A percentile compares a stretch with the other conserved stretches of the same genome.
Evolutionary conservation across 2,113 vertebrate genomes (phyloP).

Genomic region (Onychorhynchus coronatus): DNA sequence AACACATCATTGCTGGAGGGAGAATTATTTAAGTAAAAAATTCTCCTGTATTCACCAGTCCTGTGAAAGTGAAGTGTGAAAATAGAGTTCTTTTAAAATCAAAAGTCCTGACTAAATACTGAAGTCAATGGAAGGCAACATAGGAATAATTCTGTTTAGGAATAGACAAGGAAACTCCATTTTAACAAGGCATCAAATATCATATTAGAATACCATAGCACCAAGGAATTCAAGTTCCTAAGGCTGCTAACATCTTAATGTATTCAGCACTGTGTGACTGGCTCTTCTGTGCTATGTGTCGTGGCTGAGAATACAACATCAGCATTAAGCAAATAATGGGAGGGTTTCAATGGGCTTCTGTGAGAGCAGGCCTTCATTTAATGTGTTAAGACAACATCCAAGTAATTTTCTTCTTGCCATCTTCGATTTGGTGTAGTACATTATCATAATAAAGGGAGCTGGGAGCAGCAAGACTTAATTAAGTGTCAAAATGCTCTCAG

Average conservation of each 20-base stretch:
- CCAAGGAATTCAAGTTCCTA: neutral
- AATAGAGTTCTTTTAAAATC: neutral
- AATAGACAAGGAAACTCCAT: neutral
- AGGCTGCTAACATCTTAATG: neutral
- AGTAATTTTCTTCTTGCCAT: slow-evolving; percentile 20
- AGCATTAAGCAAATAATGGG: neutral
- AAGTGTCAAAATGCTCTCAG: slow-evolving; percentile 15
- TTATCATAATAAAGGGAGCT: slow-evolving; percentile 42
- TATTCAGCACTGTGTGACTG: neutral
- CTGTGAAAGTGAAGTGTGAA: neutral
- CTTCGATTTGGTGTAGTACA: neutral
- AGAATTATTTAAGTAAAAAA: neutral
- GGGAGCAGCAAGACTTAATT: neutral
- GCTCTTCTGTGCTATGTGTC: neutral
- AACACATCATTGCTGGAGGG: neutral
- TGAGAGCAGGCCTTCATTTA: neutral
- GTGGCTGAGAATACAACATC: neutral
- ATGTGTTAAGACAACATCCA: neutral
- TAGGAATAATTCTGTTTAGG: neutral
- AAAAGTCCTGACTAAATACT: neutral
- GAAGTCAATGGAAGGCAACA: neutral
- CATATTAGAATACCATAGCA: neutral
- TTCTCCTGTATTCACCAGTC: neutral
- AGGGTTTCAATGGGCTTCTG: neutral
- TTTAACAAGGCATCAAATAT: neutral